Base-by-base conservation (phyloP, 2,888 invertebrate genomes). In the Hetaerina titia region DNA sequence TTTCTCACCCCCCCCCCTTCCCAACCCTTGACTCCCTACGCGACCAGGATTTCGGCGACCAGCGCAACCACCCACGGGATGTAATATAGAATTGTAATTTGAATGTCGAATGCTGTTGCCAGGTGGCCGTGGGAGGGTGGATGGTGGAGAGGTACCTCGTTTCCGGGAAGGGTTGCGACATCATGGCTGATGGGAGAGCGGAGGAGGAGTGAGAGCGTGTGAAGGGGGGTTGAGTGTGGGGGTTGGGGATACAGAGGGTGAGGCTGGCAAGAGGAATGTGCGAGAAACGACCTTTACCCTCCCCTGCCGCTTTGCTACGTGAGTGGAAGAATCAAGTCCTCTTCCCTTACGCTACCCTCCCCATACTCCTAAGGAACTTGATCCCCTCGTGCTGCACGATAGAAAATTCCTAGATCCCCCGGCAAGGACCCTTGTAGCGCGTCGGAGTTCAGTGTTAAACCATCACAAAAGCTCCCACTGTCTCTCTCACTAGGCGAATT, bases 41-140 rank as follows among this genome's bases (percentile, higher is more conserved):
- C 81, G 81, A 81, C 81, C 15, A n/a, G 81, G 81, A 81, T 81
- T 81, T 31, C 31, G 31, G 81, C 81, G 81, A 9, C 81, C 69
- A 2, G n/a, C 31, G 25, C 25, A 31, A 45, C 45, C 81, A 13
- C 25, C 81, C 81, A 13, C 25, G 25, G 45, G 45, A 25, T 81
- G 81, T 31, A 81, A 81, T 81, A 81, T 81, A 81, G 81, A 81
- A 81, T 31, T 81, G 81, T 81, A 81, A 81, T 81, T 31, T 81
- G 81, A 81, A 81, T 81, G 81, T 81, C 81, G 81, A 31, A 81
- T 31, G 31, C 81, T 31, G 81, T 31, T 15, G 31, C 81, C 81
- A 81, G 81, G 81, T 81, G 81, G 81, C n/a, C 81, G 22, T 22
- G 69, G 69, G n/a, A 69, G 22, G 22, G 81, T 81, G n/a, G 31